Conservation (phyloP, 1,140 invertebrate species). For the Drosophila pachea region DNA sequence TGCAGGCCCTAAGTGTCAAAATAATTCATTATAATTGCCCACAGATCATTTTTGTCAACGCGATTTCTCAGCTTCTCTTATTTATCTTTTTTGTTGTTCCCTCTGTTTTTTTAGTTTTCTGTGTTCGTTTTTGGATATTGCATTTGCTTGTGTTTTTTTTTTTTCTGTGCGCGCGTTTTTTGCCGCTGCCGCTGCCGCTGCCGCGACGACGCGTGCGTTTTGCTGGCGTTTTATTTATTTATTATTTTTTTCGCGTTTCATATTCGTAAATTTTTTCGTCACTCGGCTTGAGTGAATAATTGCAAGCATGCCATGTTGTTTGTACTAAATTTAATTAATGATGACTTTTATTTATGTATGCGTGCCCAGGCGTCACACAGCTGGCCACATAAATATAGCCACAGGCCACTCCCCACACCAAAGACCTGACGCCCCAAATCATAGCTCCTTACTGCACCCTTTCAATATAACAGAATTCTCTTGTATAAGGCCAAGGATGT, state of each 20-base stretch:
- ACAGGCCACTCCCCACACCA: constrained; percentile 44
- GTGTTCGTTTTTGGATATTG: too few relatives aligned
- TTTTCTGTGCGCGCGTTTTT: constrained; percentile 28
- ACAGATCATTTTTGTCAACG: constrained; percentile 77
- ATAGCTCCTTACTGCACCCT: constrained; percentile 1
- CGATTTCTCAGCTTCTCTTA: constrained; percentile 9
- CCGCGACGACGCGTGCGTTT: constrained; percentile 57
- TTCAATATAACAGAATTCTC: not conserved
- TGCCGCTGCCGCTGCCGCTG: constrained; percentile 27
- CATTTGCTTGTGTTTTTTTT: not conserved
- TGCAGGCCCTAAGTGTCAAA: constrained; percentile 74
- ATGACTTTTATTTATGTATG: constrained; percentile 77
- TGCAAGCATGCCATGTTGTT: constrained; percentile 72
- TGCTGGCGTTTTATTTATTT: constrained; percentile 42
- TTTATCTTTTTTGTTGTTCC: constrained; percentile 17
- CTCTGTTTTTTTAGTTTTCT: not conserved
- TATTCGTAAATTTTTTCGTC: constrained; percentile 47
- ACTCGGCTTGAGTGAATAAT: constrained; percentile 67
- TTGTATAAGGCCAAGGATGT: too few relatives aligned
- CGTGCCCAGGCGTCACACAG: constrained; percentile 54
- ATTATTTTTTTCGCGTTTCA: constrained; percentile 16
- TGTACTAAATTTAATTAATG: constrained; percentile 77
- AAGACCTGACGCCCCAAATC: constrained; percentile 3
- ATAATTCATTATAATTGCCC: constrained; percentile 78
- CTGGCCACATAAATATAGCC: constrained; percentile 61